Conservation (phyloP, 1,140 invertebrate species). For the Dolichoris vasculosae region DNA sequence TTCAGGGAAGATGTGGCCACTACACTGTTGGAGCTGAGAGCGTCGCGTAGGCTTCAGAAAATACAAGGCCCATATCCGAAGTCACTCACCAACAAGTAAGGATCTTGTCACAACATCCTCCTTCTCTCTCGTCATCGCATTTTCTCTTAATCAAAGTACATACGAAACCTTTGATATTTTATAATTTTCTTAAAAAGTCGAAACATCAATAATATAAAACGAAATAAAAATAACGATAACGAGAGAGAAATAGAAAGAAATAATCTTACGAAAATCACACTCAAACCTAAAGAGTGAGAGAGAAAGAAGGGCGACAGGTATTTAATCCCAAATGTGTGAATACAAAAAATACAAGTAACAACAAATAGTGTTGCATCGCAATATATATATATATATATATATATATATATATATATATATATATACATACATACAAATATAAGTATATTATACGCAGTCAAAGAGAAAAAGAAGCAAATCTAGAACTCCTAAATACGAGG, state of each 20-base stretch:
- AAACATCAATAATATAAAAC: neutral
- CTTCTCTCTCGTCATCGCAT: slow-evolving; percentile 49
- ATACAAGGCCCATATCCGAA: slow-evolving; percentile 61
- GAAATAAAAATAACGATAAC: slow-evolving; percentile 34
- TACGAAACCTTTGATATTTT: neutral
- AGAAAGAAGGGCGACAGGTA: slow-evolving; percentile 12
- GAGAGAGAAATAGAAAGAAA: slow-evolving; percentile 43
- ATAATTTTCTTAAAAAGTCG: neutral
- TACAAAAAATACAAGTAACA: slow-evolving; percentile 11
- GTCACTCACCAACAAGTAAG: slow-evolving; percentile 70
- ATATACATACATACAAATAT: neutral
- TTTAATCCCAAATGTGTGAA: neutral
- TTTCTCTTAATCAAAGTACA: neutral
- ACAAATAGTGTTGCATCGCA: neutral
- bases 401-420: neutral
- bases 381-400: neutral
- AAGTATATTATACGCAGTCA: neutral
- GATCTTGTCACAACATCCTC: slow-evolving; percentile 58
- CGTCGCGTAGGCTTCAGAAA: slow-evolving; percentile 66
- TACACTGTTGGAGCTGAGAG: slow-evolving; percentile 69
- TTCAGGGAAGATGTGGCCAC: slow-evolving; percentile 69
- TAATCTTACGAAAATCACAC: neutral
- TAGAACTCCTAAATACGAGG: neutral
- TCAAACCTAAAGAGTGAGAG: slow-evolving; percentile 26
- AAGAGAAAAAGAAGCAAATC: neutral